Evolutionary conservation across 2,888 invertebrate genomes (phyloP).

Genomic region (Eupithecia dodoneata): DNA sequence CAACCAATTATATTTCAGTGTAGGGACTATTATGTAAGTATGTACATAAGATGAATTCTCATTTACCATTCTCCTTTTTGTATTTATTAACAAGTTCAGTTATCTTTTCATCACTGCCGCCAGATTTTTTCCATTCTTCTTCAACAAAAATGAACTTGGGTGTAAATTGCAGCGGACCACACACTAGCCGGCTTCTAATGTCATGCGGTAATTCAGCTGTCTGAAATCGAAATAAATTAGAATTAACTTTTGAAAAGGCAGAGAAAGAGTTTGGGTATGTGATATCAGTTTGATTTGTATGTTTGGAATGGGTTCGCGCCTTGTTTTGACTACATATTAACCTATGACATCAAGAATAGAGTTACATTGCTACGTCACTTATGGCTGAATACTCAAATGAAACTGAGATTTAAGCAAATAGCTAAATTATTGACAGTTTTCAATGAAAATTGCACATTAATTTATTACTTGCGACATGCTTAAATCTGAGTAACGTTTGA

Average conservation of each 20-base stretch:
- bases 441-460: background rate
- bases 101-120: constrained; percentile 64
- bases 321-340: background rate
- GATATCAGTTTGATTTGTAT: background rate
- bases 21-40: no score
- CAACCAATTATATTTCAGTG: no score
- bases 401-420: no score
- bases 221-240: constrained; percentile 51
- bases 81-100: constrained; percentile 75
- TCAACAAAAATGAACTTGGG: constrained; percentile 78
- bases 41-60: background rate
- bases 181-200: constrained; percentile 64
- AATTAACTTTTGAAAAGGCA: background rate
- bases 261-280: background rate
- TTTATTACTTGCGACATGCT: background rate
- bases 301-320: background rate
- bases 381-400: no score
- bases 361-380: no score
- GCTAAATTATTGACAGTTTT: no score
- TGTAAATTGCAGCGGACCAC: constrained; percentile 69
- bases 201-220: constrained; percentile 74
- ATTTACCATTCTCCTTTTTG: constrained; percentile 71
- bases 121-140: constrained; percentile 67
- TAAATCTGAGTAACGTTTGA: no score
- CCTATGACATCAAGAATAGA: no score